Percentiles rank a stretch among this genome's conserved stretches.
These are phyloP conservation scores for Rhynchomys soricoides DNA, from an alignment of 2,113 vertebrate species.

Conservation along the genomic window DNA sequence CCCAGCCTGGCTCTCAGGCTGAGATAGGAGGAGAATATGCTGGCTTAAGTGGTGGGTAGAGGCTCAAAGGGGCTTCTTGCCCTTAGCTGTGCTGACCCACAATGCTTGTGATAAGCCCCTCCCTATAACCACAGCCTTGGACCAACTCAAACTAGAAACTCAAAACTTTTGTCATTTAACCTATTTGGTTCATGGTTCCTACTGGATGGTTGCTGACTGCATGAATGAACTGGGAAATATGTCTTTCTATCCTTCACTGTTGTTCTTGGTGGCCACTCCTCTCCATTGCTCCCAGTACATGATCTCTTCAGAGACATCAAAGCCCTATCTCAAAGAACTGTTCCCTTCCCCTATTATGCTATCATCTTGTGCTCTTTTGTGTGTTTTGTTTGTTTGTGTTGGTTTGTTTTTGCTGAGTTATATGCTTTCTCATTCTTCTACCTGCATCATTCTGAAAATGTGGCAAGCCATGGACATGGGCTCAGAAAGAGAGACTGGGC, in stretches of 20 bases:
- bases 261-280: background rate
- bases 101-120: background rate
- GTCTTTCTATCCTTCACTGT: background rate
- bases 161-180: background rate
- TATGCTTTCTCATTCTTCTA: background rate
- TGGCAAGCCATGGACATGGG: background rate
- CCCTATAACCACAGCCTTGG: background rate
- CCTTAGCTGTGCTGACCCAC: too few species aligned
- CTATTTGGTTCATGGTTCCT: background rate
- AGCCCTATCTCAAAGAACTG: background rate
- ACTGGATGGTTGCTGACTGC: background rate
- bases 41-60: background rate
- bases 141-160: background rate
- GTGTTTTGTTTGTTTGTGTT: too few species aligned
- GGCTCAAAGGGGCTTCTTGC: background rate
- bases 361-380: background rate
- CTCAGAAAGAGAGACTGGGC: background rate
- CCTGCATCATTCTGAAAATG: background rate
- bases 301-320: background rate
- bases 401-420: background rate
- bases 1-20: background rate
- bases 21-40: rapidly evolving
- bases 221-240: background rate
- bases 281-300: background rate
- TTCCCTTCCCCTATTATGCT: background rate